phyloP scores from a whole-genome alignment of 2,888 invertebrate species.

The Atrina japonica region DNA sequence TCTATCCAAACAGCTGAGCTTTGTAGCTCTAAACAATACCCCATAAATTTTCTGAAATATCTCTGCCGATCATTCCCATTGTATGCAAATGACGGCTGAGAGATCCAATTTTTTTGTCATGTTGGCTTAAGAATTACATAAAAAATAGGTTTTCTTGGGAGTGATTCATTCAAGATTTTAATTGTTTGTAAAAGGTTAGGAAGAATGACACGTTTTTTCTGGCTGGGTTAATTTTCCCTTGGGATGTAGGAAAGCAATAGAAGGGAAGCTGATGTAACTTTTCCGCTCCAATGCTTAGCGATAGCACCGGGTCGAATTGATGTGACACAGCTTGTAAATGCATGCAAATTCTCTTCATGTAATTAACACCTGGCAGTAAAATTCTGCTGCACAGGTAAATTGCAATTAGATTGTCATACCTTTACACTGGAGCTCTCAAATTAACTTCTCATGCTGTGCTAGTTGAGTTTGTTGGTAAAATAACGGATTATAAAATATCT shows the following conservation, averaged over 20 bases:
- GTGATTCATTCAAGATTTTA: conserved; percentile 16
- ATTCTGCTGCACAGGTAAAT: background rate
- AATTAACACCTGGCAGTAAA: too few relatives aligned
- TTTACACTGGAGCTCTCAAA: too few relatives aligned
- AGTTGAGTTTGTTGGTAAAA: too few relatives aligned
- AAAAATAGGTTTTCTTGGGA: background rate
- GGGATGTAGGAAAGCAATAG: conserved; percentile 14
- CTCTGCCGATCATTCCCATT: conserved; percentile 25
- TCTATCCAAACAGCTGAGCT: conserved; percentile 25
- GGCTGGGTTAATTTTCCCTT: conserved; percentile 25
- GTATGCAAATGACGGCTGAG: conserved; percentile 35
- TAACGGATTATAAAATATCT: too few relatives aligned
- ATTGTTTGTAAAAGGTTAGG: conserved; percentile 18
- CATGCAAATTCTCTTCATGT: too few relatives aligned
- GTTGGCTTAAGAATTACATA: too few relatives aligned
- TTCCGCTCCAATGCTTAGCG: conserved; percentile 5
- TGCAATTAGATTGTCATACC: too few relatives aligned
- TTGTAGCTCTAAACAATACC: conserved; percentile 17
- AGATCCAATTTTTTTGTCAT: background rate
- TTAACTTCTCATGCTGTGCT: too few relatives aligned
- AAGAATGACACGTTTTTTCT: conserved; percentile 21
- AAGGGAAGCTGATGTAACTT: conserved; percentile 15
- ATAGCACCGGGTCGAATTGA: background rate
- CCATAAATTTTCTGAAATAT: conserved; percentile 32
- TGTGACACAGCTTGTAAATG: too few relatives aligned